Base-by-base conservation (phyloP, 2,113 vertebrate genomes). In the Kryptolebias marmoratus region DNA sequence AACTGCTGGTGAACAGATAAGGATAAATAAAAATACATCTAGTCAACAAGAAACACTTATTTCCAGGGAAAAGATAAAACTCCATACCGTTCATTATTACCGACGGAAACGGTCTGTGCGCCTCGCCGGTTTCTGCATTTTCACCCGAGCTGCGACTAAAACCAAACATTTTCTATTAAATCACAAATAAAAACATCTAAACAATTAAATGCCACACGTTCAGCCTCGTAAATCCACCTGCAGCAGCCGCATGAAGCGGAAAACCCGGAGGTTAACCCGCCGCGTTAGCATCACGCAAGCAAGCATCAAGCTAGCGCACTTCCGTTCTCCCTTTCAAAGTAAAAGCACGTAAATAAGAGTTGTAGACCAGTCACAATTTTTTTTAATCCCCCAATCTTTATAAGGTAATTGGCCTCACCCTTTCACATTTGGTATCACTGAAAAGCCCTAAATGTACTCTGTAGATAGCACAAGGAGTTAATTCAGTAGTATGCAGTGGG, bases 301-400 rank as follows among this genome's bases (percentile, higher is more conserved):
- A 18, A 1, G 2, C 18, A 22, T 39, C 0, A 52, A 22, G 2
- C 32, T 16, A 2, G 16, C 0, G 42, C 14, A 18, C 30, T 83
- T 86, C 84, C 76, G 74, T 0, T 0, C 10, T 4, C 7, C n/a
- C 54, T 70, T 82, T 82, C 71, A 86, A 64, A 82, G 1, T 82
- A 90, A 87, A 83, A 73, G 16, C 10, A 32, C 2, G 3, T 0
- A 47, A 22, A 22, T 22, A 22, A 22, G 22, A 22, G 22, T 22
- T 22, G 22, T 22, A 22, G 22, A 22, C 22, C 22, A 22, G 22
- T 22, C 22, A 22, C 22, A 22, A 22, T 22, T 22, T 22, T 22
- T 22, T 22, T 22, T 22, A 22, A 22, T 22, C 22, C 22, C 22
- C 22, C 22, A 22, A 22, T 22, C 22, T 22, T 22, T 22, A 22